Conservation (phyloP, 2,113 vertebrate genomes). For the Prunella himalayana region DNA sequence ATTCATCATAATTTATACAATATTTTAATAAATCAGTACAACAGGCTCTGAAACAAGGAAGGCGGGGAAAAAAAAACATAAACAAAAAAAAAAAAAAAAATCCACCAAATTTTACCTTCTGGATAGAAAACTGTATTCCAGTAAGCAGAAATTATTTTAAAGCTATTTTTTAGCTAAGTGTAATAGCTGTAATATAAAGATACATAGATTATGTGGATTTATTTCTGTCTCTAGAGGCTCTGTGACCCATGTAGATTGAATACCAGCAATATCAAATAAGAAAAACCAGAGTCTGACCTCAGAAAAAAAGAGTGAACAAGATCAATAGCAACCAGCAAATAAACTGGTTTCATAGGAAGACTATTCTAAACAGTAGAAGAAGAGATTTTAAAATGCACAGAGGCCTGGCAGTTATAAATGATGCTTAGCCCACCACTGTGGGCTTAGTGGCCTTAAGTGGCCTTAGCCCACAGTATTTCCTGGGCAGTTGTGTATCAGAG, state of each 20-base stretch:
- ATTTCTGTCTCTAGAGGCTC: neutral
- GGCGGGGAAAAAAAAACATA: accelerated
- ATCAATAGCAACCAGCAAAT: neutral
- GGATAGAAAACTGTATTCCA: neutral
- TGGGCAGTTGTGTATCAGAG: neutral
- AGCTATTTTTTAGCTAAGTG: neutral
- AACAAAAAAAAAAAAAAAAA: no score
- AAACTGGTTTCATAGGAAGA: neutral
- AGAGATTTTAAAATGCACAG: neutral
- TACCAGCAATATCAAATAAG: neutral
- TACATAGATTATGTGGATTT: neutral
- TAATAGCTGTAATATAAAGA: neutral
- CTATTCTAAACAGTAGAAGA: neutral
- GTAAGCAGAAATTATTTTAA: neutral
- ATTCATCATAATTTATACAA: neutral
- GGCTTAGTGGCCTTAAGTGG: neutral
- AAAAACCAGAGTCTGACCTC: neutral
- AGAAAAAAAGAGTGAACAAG: neutral
- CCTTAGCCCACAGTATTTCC: neutral
- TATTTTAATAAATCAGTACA: neutral
- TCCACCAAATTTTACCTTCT: neutral
- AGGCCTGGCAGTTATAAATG: neutral
- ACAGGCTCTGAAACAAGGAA: neutral
- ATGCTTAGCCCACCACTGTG: neutral
- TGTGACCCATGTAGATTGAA: neutral